Percentiles rank a stretch among this genome's conserved stretches.
Conservation (phyloP, 2,888 invertebrate genomes). For the Dilophus febrilis region DNA sequence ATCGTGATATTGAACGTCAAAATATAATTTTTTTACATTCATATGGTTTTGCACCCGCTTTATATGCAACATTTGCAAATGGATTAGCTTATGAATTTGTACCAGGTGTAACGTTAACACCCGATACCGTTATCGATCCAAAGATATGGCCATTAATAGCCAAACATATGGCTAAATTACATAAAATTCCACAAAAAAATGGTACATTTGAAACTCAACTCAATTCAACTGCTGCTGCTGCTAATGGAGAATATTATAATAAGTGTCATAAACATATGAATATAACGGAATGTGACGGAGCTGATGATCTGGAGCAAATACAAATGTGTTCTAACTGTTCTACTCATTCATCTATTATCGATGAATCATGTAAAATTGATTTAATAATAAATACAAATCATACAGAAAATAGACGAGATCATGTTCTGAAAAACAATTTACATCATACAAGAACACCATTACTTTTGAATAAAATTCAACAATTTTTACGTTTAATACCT, state of each 20-base stretch:
- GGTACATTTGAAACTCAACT: conserved; percentile 18
- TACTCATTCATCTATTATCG: too few relatives aligned
- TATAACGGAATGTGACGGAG: too few relatives aligned
- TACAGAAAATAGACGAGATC: too few relatives aligned
- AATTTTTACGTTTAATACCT: conserved; percentile 58
- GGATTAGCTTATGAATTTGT: conserved; percentile 82
- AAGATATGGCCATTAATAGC: conserved; percentile 61
- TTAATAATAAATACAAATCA: too few relatives aligned
- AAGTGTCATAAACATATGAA: conserved; percentile 12
- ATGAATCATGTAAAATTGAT: too few relatives aligned
- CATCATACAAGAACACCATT: conserved; percentile 36
- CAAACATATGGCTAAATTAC: conserved; percentile 66
- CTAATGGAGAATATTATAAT: too few relatives aligned
- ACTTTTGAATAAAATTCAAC: conserved; percentile 60
- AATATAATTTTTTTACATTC: conserved; percentile 45
- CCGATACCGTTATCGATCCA: conserved; percentile 42
- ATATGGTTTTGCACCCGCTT: conserved; percentile 62
- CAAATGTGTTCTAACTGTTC: too few relatives aligned
- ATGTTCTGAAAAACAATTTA: too few relatives aligned
- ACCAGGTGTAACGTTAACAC: conserved; percentile 61
- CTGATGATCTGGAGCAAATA: too few relatives aligned
- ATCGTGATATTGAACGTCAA: conserved; percentile 64
- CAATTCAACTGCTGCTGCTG: conserved; percentile 12
- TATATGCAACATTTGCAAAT: conserved; percentile 85
- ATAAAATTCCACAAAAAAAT: conserved; percentile 38